These are phyloP conservation scores for Sminthurides bifidus DNA, from an alignment of 1,140 invertebrate species.

Conservation along the genomic window DNA sequence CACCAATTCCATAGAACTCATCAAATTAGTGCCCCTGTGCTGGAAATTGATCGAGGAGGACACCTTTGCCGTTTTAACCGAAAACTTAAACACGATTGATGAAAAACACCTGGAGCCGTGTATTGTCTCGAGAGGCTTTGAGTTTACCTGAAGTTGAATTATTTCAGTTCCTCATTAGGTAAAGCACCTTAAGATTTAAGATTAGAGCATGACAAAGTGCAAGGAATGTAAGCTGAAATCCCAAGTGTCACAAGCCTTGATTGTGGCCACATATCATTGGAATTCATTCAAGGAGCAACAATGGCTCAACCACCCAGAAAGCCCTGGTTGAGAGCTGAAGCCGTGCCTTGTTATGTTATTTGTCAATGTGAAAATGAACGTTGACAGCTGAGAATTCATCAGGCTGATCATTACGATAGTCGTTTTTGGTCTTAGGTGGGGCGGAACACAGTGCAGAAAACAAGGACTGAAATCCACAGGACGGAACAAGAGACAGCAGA, in stretches of 20 bases:
- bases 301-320: too few species aligned
- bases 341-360: too few species aligned
- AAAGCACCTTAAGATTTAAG: too few species aligned
- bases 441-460: slow-evolving; percentile 12
- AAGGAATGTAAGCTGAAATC: too few species aligned
- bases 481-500: slow-evolving; percentile 20
- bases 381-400: too few species aligned
- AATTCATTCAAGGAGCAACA: too few species aligned
- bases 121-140: slow-evolving; percentile 19
- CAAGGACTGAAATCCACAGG: slow-evolving; percentile 15
- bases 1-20: slow-evolving; percentile 13
- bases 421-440: slow-evolving; percentile 25
- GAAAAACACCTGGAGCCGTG: slow-evolving; percentile 4
- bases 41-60: slow-evolving; percentile 21
- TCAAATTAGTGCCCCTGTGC: slow-evolving; percentile 11
- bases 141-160: slow-evolving; percentile 21
- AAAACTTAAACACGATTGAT: slow-evolving; percentile 16
- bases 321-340: too few species aligned
- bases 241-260: too few species aligned
- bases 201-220: too few species aligned
- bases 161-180: slow-evolving; percentile 22
- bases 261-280: too few species aligned
- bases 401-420: too few species aligned
- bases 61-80: slow-evolving; percentile 5
- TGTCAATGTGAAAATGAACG: too few species aligned